Evolutionary conservation across 2,113 vertebrate genomes (phyloP), one percentile per base, ranked within the genome.

Genomic region (Prietella phreatophila): DNA sequence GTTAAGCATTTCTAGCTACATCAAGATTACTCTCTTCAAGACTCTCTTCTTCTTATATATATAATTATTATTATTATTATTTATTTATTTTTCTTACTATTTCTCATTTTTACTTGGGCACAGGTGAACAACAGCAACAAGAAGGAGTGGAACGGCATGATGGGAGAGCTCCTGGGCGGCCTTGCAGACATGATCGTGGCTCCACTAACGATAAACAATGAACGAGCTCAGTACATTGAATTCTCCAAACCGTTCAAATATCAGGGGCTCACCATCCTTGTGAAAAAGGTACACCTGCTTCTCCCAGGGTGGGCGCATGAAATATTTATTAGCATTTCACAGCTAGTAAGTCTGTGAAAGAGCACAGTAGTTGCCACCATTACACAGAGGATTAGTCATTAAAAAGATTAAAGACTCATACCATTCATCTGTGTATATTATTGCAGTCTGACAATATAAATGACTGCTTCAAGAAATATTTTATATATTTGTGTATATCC

Each of bases 61-160:
- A n/a, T n/a, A n/a, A n/a, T 42, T 42, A 42, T 42, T 42, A 42
- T 42, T 42, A 47, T 7, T 47, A 47, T 7, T 7, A 47, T 7
- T 7, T 7, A 47, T 47, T 7, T 47, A 47, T 13, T 33, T 30
- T 19, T 22, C 11, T 22, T 63, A 56, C 20, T 39, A 14, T 27
- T 20, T 22, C 2, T 20, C 2, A 30, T n/a, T 71, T 65, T 82
- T 7, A 11, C 22, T 79, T 30, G 76, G 25, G 73, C 67, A 3
- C 95, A 99, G 98, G 98, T 99, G 42, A 99, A 99, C 93, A 99
- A 99, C 96, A 99, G 98, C 91, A 99, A 99, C 80, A 99, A 98
- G 94, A 99, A 99, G 90, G 98, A 99, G 93, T 99, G 98, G 98
- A 99, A 99, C 0, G 97, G 98, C 79, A 99, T 99, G 98, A 99